Conservation (phyloP, 2,888 invertebrate species). For the Lysandra coridon region DNA sequence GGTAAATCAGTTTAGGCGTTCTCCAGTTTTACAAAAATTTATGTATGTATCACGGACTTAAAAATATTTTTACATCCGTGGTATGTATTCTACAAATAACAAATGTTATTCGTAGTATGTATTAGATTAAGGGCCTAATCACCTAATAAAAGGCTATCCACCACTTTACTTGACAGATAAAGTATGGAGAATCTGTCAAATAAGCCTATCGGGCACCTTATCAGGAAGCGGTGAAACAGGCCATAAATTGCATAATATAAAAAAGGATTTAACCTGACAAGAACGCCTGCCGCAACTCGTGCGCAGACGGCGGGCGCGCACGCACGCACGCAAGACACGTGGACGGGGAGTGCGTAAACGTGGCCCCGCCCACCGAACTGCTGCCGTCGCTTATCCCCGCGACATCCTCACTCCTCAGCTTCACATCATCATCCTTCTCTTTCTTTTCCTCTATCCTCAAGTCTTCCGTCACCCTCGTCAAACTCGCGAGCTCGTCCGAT, state of each 20-base stretch:
- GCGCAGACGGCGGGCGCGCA: constrained; percentile 65
- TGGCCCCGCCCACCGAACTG: constrained; percentile 49
- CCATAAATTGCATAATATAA: no score
- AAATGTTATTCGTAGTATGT: no score
- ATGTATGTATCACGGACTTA: neutral
- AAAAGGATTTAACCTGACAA: constrained; percentile 61
- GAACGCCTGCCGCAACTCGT: constrained; percentile 73
- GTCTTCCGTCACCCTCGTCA: constrained; percentile 14
- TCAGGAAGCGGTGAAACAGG: no score
- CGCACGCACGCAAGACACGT: constrained; percentile 69
- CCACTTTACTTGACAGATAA: no score
- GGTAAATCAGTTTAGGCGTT: no score
- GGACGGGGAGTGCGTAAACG: constrained; percentile 50
- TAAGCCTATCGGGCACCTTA: no score
- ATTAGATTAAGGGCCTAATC: no score
- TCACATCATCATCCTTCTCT: constrained; percentile 35
- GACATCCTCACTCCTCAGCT: neutral
- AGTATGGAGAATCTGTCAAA: no score
- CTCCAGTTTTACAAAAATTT: neutral
- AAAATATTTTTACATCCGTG: no score
- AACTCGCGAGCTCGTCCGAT: constrained; percentile 19
- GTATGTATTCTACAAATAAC: no score
- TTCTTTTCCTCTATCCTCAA: constrained; percentile 24
- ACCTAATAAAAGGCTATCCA: no score
- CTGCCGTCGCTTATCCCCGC: neutral